Percentiles rank a stretch among this genome's conserved stretches.
Conservation (phyloP, 2,888 invertebrate species). For the Polylopha cassiicola region DNA sequence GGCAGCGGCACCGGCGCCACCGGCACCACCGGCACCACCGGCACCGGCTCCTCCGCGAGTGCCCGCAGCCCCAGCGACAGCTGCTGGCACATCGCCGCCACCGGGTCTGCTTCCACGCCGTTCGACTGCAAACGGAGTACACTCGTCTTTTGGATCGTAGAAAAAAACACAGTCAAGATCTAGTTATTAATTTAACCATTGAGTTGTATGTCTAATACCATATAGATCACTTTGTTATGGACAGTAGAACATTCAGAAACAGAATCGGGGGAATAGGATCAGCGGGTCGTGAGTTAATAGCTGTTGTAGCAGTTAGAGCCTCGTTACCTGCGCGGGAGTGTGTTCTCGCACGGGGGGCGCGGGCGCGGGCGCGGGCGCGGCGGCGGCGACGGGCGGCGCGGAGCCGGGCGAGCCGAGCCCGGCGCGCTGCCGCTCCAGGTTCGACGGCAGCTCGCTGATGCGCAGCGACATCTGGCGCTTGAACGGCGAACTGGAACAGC, state of each 20-base stretch:
- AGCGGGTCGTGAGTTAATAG: no score
- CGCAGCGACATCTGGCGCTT: constrained; percentile 97
- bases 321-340: no score
- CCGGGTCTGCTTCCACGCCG: constrained; percentile 66
- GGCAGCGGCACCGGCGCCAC: constrained; percentile 37
- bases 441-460: constrained; percentile 96
- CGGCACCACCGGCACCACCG: constrained; percentile 27
- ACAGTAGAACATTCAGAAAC: no score
- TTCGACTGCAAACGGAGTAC: constrained; percentile 1
- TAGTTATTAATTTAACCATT: no score
- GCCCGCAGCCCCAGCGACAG: constrained; percentile 85
- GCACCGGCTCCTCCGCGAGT: constrained; percentile 76
- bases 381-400: constrained; percentile 81
- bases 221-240: no score
- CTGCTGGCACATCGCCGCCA: constrained; percentile 89
- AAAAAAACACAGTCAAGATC: no score
- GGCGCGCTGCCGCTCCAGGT: constrained; percentile 87
- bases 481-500: constrained; percentile 88
- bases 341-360: constrained; percentile 27
- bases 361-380: constrained; percentile 76
- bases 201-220: no score
- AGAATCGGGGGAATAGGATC: no score
- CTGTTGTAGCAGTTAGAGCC: no score
- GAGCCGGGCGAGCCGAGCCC: constrained; percentile 86
- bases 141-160: no score